Conservation (phyloP, 2,888 invertebrate species). For the Pherbina coryleti region DNA sequence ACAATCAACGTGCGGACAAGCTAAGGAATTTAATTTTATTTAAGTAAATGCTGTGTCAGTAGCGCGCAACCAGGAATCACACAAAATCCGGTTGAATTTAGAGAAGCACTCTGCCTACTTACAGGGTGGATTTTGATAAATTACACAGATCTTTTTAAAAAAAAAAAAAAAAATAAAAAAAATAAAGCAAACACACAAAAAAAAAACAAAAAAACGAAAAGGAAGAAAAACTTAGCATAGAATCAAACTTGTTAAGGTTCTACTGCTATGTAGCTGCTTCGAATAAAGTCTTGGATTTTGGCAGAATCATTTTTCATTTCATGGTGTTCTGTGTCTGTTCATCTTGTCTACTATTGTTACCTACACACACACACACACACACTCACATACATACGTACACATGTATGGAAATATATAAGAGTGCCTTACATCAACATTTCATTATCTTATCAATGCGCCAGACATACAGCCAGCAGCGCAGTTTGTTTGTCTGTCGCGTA, state of each 20-base stretch:
- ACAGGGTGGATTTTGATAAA: conserved; percentile 3
- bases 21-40: conserved; percentile 12
- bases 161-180: neutral
- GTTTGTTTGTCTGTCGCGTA: no score
- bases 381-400: neutral
- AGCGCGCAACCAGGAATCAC: neutral
- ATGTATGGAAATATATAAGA: no score
- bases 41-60: neutral
- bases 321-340: neutral
- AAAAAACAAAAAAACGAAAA: neutral
- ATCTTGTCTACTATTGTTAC: neutral
- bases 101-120: neutral
- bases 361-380: neutral
- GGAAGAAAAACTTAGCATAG: neutral
- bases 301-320: neutral
- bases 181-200: no score
- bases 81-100: neutral
- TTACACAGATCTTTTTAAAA: neutral
- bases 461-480: no score
- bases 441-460: no score
- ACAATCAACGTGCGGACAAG: neutral
- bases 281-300: neutral
- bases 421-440: no score
- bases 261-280: neutral
- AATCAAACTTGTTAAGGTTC: neutral